phyloP scores from a whole-genome alignment of 2,797 vertebrate genomes.

The Prionace glauca region DNA sequence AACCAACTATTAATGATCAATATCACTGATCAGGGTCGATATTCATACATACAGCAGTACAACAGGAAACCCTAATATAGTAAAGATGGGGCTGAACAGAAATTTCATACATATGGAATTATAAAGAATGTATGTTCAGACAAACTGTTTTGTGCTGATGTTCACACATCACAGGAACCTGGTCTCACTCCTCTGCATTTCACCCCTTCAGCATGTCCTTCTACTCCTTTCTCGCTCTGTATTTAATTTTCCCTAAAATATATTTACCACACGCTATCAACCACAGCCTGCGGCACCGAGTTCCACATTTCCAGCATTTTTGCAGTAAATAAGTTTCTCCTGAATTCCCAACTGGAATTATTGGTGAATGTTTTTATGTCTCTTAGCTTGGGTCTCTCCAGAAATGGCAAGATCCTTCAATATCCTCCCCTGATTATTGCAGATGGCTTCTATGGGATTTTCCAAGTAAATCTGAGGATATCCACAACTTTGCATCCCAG shows the following conservation, averaged over 20 bases:
- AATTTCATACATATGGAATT: neutral
- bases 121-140: neutral
- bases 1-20: neutral
- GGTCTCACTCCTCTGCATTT: neutral
- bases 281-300: neutral
- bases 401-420: neutral
- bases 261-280: neutral
- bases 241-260: neutral
- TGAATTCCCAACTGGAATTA: neutral
- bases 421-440: neutral
- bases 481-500: neutral
- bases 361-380: neutral
- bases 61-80: neutral
- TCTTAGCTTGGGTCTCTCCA: neutral
- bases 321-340: neutral
- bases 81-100: neutral
- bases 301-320: neutral
- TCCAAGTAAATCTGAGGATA: neutral
- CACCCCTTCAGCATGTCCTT: neutral
- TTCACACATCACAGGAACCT: neutral
- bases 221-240: neutral
- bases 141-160: neutral
- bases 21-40: neutral
- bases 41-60: neutral
- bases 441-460: neutral